These are phyloP conservation scores for Nycticorax nycticorax DNA, from an alignment of 2,113 vertebrate genomes.

Conservation along the genomic window DNA sequence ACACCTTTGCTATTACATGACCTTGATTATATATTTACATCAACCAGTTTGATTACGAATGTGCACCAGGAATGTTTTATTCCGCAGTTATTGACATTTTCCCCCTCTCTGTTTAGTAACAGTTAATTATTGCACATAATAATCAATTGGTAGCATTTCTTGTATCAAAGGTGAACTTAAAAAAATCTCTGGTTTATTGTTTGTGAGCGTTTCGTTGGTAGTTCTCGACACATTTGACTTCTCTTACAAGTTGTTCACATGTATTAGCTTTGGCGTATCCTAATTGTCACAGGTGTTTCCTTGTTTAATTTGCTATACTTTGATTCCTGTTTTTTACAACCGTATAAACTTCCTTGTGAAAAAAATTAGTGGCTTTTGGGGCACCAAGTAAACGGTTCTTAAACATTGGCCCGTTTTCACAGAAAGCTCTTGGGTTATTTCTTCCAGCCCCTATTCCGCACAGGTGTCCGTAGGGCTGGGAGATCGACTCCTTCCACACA, in stretches of 20 bases:
- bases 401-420: neutral
- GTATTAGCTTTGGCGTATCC: neutral
- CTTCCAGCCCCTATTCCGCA: neutral
- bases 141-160: slow-evolving; percentile 33
- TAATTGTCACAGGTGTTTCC: slow-evolving; percentile 49
- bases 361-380: neutral
- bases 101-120: neutral
- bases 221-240: neutral
- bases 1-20: neutral
- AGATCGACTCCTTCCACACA: neutral
- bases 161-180: slow-evolving; percentile 34
- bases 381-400: neutral
- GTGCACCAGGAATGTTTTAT: neutral
- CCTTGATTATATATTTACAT: slow-evolving; percentile 19
- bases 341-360: slow-evolving; percentile 2
- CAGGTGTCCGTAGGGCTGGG: neutral
- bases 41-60: neutral
- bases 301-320: slow-evolving; percentile 48
- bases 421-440: neutral
- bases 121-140: slow-evolving; percentile 43
- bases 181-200: neutral
- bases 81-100: slow-evolving; percentile 21
- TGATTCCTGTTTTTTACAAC: slow-evolving; percentile 32
- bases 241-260: neutral
- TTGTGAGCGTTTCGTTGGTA: neutral